Conservation (phyloP, 2,797 vertebrate genomes). For the Epinephelus malabaricus region DNA sequence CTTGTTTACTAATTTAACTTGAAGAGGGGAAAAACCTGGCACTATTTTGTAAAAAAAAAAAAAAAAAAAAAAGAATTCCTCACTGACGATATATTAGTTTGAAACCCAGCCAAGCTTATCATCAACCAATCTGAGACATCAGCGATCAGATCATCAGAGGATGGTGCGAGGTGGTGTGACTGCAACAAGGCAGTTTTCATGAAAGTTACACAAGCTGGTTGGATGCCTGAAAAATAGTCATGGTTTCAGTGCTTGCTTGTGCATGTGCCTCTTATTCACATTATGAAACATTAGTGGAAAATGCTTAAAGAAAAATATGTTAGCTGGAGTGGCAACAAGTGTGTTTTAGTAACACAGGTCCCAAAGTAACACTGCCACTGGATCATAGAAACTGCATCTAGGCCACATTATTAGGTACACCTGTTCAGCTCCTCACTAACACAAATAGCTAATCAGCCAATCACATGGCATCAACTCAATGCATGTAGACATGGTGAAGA, state of each 20-base stretch:
- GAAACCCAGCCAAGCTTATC: not conserved
- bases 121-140: not conserved
- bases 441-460: too few relatives aligned
- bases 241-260: not conserved
- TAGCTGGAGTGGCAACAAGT: not conserved
- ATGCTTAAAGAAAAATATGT: not conserved
- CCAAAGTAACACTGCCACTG: too few relatives aligned
- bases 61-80: not conserved
- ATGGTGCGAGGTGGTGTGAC: not conserved
- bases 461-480: too few relatives aligned
- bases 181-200: not conserved
- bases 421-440: too few relatives aligned
- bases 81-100: not conserved
- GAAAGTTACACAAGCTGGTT: not conserved
- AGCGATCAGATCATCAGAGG: not conserved
- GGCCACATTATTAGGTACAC: too few relatives aligned
- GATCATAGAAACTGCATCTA: too few relatives aligned
- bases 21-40: not conserved
- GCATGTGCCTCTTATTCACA: not conserved
- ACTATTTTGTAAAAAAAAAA: not conserved
- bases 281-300: not conserved
- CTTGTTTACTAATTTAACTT: slow-evolving; percentile 5
- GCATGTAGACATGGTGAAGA: too few relatives aligned
- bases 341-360: too few relatives aligned
- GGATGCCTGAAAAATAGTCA: not conserved